Percentiles rank a stretch among this genome's conserved stretches.
phyloP scores from a whole-genome alignment of 2,888 invertebrate species.

The Globia sparganii region DNA sequence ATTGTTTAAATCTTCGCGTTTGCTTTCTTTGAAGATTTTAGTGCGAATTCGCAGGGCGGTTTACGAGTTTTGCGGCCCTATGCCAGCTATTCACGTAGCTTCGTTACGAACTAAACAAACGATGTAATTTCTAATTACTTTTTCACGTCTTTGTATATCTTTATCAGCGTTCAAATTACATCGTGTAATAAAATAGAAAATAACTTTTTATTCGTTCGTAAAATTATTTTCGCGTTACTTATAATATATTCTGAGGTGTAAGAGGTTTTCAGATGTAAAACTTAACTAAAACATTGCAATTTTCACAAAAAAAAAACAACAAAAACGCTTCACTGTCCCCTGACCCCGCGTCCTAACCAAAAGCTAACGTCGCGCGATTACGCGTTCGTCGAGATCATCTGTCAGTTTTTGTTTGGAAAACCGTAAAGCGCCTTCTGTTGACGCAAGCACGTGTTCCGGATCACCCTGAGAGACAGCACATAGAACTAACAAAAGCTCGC shows the following conservation, averaged over 20 bases:
- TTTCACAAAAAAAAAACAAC: not conserved
- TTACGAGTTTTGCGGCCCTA: constrained; percentile 63
- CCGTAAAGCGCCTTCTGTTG: not conserved
- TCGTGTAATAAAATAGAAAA: not conserved
- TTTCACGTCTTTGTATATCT: constrained; percentile 29
- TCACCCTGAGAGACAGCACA: not conserved
- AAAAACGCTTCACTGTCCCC: not conserved
- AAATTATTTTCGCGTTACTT: not conserved
- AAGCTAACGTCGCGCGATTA: no score
- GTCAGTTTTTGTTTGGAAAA: not conserved
- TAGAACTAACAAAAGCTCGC: not conserved
- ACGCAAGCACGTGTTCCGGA: not conserved
- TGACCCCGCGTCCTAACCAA: no score
- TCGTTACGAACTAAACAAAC: constrained; percentile 19
- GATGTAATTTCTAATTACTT: constrained; percentile 8
- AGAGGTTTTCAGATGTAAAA: not conserved
- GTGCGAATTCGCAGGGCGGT: constrained; percentile 50
- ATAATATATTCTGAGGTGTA: not conserved
- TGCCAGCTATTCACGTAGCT: constrained; percentile 34
- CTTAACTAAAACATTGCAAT: not conserved
- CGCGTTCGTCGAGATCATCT: no score
- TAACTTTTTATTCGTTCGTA: not conserved
- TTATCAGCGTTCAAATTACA: not conserved
- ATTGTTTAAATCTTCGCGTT: constrained; percentile 14
- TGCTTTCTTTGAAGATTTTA: constrained; percentile 63